Evolutionary conservation across 2,113 vertebrate genomes (phyloP).

Genomic region (Hippocampus barbouri): DNA sequence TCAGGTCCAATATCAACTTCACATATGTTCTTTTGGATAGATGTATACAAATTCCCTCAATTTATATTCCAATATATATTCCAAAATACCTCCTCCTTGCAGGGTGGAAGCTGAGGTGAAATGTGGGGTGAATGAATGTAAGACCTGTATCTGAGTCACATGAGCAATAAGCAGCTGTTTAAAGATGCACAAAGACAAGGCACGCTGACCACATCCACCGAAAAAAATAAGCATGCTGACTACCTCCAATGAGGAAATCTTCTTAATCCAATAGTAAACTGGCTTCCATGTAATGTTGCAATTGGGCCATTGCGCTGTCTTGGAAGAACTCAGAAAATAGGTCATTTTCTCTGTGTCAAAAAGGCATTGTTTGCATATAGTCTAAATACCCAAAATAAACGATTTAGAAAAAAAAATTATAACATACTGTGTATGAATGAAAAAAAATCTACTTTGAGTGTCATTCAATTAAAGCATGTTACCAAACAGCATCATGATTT

Average conservation of each 20-base stretch:
- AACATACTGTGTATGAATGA: no score
- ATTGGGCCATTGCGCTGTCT: neutral
- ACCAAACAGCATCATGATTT: no score
- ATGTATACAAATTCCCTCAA: neutral
- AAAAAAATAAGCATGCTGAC: neutral
- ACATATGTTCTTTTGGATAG: neutral
- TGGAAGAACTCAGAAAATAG: neutral
- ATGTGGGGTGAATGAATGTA: neutral
- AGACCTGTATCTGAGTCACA: neutral
- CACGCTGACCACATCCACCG: neutral
- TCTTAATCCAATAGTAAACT: neutral
- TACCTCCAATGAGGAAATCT: neutral
- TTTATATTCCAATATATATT: neutral
- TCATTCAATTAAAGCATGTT: no score
- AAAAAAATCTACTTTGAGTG: no score
- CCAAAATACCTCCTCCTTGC: neutral
- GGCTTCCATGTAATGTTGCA: neutral
- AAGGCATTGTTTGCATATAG: no score
- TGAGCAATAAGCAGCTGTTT: neutral
- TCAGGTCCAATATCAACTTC: neutral
- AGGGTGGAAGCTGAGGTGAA: neutral
- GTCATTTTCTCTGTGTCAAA: no score
- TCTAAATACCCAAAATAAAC: no score
- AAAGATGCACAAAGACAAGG: neutral
- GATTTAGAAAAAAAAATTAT: no score